Evolutionary conservation across 2,113 vertebrate genomes (phyloP).

Genomic region (Oxygymnocypris stewartii): DNA sequence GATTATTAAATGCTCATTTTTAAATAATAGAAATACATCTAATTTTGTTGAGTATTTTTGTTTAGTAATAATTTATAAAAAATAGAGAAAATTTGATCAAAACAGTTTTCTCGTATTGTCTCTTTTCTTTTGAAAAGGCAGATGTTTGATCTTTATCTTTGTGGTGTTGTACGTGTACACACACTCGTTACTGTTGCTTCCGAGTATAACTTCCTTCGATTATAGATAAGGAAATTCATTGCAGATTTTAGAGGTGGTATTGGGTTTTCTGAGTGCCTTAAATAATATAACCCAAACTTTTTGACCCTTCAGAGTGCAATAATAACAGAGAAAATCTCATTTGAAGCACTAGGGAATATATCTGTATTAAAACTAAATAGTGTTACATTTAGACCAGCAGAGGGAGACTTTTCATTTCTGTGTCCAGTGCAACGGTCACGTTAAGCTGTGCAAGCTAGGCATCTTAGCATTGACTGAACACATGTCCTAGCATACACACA

Average conservation of each 20-base stretch:
- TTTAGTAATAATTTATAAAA: neutral
- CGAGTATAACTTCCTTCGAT: neutral
- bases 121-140: neutral
- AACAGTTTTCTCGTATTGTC: neutral
- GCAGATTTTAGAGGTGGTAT: neutral
- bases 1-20: neutral
- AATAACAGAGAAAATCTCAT: neutral
- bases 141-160: neutral
- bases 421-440: neutral
- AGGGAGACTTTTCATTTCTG: neutral
- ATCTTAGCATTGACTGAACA: neutral
- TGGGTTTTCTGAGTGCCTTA: neutral
- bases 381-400: neutral
- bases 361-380: neutral
- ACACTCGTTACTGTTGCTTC: neutral
- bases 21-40: neutral
- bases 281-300: neutral
- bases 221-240: neutral
- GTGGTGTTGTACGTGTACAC: neutral
- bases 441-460: neutral
- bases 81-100: neutral
- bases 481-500: neutral
- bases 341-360: neutral
- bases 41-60: neutral
- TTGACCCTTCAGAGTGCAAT: neutral